These are phyloP conservation scores for Eupithecia centaureata DNA, from an alignment of 2,888 invertebrate genomes.

Conservation along the genomic window DNA sequence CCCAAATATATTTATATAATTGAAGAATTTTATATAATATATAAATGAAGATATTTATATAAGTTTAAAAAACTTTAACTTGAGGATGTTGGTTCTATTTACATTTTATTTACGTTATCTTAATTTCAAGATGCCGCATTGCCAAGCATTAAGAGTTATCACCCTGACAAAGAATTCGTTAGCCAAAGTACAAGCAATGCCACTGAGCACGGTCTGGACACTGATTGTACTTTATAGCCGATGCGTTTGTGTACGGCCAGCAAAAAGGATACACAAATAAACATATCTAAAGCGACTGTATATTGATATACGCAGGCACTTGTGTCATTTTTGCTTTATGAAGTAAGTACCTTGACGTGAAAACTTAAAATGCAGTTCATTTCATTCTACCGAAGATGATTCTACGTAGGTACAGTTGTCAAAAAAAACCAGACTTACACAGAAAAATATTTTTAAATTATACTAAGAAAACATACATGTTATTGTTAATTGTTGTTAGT, in stretches of 20 bases:
- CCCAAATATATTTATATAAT: too few relatives aligned
- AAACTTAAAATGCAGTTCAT: neutral
- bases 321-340: constrained; percentile 2
- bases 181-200: constrained; percentile 31
- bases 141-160: constrained; percentile 23
- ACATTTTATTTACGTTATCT: constrained; percentile 3
- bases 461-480: too few relatives aligned
- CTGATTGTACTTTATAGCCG: constrained; percentile 37
- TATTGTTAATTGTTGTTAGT: neutral
- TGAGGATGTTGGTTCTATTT: neutral
- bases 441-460: too few relatives aligned
- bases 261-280: constrained; percentile 21
- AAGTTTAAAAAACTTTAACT: too few relatives aligned
- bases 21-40: too few relatives aligned
- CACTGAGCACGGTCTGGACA: constrained; percentile 34
- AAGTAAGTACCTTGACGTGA: neutral
- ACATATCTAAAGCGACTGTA: constrained; percentile 8
- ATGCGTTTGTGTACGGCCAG: constrained; percentile 24
- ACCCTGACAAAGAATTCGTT: constrained; percentile 33
- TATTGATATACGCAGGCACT: constrained; percentile 4
- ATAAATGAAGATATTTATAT: too few relatives aligned
- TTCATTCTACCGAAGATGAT: neutral
- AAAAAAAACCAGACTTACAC: neutral
- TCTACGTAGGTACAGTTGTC: neutral
- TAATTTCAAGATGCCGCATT: constrained; percentile 19